Base-by-base conservation (phyloP, 2,888 invertebrate genomes). In the Acanthococcus lagerstroemiae region DNA sequence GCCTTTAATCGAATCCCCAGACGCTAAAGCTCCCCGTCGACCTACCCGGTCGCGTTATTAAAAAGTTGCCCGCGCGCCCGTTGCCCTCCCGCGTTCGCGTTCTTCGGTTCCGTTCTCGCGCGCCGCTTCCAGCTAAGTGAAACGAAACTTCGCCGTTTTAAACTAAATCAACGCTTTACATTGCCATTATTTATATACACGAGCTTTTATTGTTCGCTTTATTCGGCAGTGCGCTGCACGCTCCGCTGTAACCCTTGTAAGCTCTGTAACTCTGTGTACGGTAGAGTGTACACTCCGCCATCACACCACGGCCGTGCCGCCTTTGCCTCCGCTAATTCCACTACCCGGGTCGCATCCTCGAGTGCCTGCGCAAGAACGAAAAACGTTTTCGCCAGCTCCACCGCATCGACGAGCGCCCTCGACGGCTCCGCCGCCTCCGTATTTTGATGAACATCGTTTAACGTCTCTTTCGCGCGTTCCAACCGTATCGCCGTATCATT, bases 101-200 rank as follows among this genome's bases (percentile, higher is more conserved):
- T 12, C 55, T 3, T 12, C 26, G 1, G 19, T 37, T 17, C n/a
- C n/a, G n/a, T 37, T 50, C 9, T 25, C 22, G 46, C 24, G 17
- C 25, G 25, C 6, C 19, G 12, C 21, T 19, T 22, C 25, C 45
- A 26, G 58, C 46, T 58, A 58, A 58, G 58, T 58, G 58, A 58
- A 58, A 58, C 58, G 58, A 58, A 58, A 46, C 58, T 58, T 58
- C 46, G 46, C 58, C 58, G 58, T 58, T 58, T 58, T 46, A 58
- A 58, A 58, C 58, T 58, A 58, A 58, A 58, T 58, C 58, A 58
- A 58, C 58, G 58, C 58, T 58, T 58, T 46, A 58, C 58, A 58
- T 46, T 58, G 45, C 58, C 58, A 58, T 58, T 58, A 58, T 46
- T 58, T 58, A 58, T 46, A 58, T 46, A 46, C 44, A 46, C 58